phyloP scores from a whole-genome alignment of 2,888 invertebrate genomes.

The Euzophera pinguis region DNA sequence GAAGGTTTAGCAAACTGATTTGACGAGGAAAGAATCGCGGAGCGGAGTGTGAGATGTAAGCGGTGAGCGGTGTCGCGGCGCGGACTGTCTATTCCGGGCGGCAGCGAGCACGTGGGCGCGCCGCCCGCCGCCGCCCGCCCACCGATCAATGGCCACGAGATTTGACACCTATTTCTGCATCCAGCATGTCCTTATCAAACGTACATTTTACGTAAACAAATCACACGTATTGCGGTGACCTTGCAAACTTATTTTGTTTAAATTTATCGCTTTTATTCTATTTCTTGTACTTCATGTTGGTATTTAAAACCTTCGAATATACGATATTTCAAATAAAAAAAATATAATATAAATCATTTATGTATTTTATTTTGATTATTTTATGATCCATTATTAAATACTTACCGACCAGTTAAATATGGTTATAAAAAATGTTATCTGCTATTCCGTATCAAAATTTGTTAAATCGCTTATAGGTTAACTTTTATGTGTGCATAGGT shows the following conservation, averaged over 20 bases:
- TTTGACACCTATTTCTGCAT: constrained; percentile 45
- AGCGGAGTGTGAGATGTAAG: constrained; percentile 40
- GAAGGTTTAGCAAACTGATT: constrained; percentile 6
- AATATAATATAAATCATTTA: too few species aligned
- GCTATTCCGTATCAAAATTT: too few species aligned
- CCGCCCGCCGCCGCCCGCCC: constrained; percentile 52
- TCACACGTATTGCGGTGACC: neutral
- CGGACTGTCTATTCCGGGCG: constrained; percentile 74
- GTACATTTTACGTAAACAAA: neutral
- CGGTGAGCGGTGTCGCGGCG: constrained; percentile 50
- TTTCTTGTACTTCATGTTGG: neutral
- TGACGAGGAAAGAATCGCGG: constrained; percentile 23
- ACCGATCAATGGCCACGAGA: constrained; percentile 70
- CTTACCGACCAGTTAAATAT: too few species aligned
- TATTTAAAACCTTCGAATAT: too few species aligned
- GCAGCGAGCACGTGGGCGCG: constrained; percentile 70
- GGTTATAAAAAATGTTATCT: too few species aligned
- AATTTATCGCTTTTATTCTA: too few species aligned
- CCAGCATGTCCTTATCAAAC: constrained; percentile 23
- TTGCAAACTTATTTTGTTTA: too few species aligned
- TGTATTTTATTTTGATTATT: too few species aligned
- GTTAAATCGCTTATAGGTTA: too few species aligned
- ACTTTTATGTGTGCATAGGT: too few species aligned
- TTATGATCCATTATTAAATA: too few species aligned
- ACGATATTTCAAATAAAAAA: too few species aligned